These are phyloP conservation scores for Chrysoperla carnea DNA, from an alignment of 1,140 invertebrate species.

Conservation along the genomic window DNA sequence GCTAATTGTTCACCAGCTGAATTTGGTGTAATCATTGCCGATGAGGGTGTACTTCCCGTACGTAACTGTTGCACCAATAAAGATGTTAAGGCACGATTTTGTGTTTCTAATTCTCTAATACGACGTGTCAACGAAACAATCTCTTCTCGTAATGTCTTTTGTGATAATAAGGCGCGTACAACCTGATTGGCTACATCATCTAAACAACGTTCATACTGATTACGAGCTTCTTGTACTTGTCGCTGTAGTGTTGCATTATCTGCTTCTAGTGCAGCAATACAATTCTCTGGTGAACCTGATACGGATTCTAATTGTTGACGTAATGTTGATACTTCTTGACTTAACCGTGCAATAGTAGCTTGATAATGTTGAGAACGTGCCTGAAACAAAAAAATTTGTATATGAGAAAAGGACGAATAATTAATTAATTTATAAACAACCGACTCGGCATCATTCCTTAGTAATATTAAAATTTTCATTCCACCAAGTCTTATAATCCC, in stretches of 20 bases:
- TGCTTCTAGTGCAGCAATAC: slow-evolving; percentile 29
- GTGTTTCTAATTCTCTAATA: slow-evolving; percentile 46
- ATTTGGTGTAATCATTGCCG: slow-evolving; percentile 19
- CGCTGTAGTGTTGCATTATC: slow-evolving; percentile 21
- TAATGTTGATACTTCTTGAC: slow-evolving; percentile 56
- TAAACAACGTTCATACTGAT: slow-evolving; percentile 54
- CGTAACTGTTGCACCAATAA: slow-evolving; percentile 43
- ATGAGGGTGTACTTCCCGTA: slow-evolving; percentile 29
- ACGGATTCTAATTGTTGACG: slow-evolving; percentile 39
- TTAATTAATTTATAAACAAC: background rate
- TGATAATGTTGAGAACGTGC: slow-evolving; percentile 56
- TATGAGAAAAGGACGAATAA: slow-evolving; percentile 1
- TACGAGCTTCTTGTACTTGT: slow-evolving; percentile 43
- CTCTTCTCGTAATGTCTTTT: slow-evolving; percentile 58
- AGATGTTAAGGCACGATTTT: slow-evolving; percentile 43
- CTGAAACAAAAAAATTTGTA: slow-evolving; percentile 25
- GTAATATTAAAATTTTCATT: too few species aligned
- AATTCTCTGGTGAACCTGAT: slow-evolving; percentile 32
- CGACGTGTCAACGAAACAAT: slow-evolving; percentile 38
- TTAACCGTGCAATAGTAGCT: slow-evolving; percentile 45
- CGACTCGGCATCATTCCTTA: background rate
- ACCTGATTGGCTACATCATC: slow-evolving; percentile 67
- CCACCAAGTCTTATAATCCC: too few species aligned
- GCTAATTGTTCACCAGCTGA: background rate
- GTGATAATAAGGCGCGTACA: slow-evolving; percentile 59